A percentile compares a stretch with the other conserved stretches of the same genome.
These are phyloP conservation scores for Falcaria lacertinaria DNA, from an alignment of 2,888 invertebrate genomes.

Conservation along the genomic window DNA sequence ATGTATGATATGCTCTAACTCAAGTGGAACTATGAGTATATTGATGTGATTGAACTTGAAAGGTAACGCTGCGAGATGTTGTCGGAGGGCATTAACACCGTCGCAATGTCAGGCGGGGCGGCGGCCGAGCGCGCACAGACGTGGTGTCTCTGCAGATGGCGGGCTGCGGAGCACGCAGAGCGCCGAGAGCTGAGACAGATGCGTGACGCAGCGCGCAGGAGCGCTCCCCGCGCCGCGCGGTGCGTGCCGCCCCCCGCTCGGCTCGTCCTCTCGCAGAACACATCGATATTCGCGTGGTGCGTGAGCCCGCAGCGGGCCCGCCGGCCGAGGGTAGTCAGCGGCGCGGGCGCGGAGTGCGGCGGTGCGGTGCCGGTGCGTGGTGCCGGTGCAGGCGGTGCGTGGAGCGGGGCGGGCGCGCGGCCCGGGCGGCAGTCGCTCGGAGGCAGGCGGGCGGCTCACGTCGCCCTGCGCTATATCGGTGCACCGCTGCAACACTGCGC, in stretches of 20 bases:
- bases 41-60: conserved; percentile 11
- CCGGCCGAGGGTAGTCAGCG: conserved; percentile 30
- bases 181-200: conserved; percentile 62
- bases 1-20: not conserved
- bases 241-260: conserved; percentile 44
- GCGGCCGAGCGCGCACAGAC: conserved; percentile 47
- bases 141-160: conserved; percentile 62
- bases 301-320: conserved; percentile 54
- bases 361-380: conserved; percentile 35
- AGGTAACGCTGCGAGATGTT: conserved; percentile 14
- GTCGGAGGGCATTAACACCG: conserved; percentile 44
- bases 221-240: conserved; percentile 54
- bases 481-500: conserved; percentile 57
- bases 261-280: conserved; percentile 57
- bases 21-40: not conserved
- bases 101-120: conserved; percentile 41
- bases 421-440: conserved; percentile 76
- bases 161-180: conserved; percentile 63
- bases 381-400: conserved; percentile 51
- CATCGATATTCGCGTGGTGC: conserved; percentile 73
- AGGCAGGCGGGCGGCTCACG: conserved; percentile 67
- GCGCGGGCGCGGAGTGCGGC: conserved; percentile 36
- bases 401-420: conserved; percentile 28
- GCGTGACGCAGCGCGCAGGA: conserved; percentile 79
- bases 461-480: conserved; percentile 52